These are phyloP conservation scores for Polyploca ridens DNA, from an alignment of 2,888 invertebrate species.

Conservation along the genomic window DNA sequence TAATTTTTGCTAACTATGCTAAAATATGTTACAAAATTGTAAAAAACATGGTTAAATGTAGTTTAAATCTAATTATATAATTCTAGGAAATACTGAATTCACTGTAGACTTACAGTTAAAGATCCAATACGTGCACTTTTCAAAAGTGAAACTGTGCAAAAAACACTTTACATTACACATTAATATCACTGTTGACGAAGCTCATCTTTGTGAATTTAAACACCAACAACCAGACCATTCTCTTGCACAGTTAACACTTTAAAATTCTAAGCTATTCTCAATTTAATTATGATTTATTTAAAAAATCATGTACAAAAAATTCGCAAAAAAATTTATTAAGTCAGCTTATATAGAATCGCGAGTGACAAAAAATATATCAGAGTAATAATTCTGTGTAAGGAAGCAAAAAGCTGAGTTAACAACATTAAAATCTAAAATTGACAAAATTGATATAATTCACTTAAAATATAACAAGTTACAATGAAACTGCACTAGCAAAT, in stretches of 20 bases:
- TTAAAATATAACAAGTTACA: constrained; percentile 70
- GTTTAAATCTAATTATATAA: constrained; percentile 67
- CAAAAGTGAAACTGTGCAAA: constrained; percentile 75
- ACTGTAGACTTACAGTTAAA: constrained; percentile 66
- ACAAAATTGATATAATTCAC: constrained; percentile 83
- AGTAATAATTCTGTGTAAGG: constrained; percentile 38
- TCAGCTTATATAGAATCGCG: constrained; percentile 20
- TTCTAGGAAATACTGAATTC: constrained; percentile 77
- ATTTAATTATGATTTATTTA: constrained; percentile 35
- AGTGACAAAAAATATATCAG: constrained; percentile 27
- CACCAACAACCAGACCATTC: constrained; percentile 56
- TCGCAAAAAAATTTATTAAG: constrained; percentile 32
- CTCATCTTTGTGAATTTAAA: constrained; percentile 63
- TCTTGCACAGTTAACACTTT: constrained; percentile 76
- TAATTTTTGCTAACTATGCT: constrained; percentile 76
- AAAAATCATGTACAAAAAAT: constrained; percentile 44
- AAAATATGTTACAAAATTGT: constrained; percentile 78
- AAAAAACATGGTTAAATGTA: constrained; percentile 68
- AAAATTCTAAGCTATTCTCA: constrained; percentile 51
- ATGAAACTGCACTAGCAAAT: constrained; percentile 57
- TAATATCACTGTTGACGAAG: constrained; percentile 77
- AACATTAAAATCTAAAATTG: constrained; percentile 82
- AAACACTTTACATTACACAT: constrained; percentile 62
- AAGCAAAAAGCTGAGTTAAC: constrained; percentile 64
- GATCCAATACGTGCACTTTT: constrained; percentile 63